Evolutionary conservation across 2,888 invertebrate species (phyloP).

Genomic region (Dolichopus griseipennis): DNA sequence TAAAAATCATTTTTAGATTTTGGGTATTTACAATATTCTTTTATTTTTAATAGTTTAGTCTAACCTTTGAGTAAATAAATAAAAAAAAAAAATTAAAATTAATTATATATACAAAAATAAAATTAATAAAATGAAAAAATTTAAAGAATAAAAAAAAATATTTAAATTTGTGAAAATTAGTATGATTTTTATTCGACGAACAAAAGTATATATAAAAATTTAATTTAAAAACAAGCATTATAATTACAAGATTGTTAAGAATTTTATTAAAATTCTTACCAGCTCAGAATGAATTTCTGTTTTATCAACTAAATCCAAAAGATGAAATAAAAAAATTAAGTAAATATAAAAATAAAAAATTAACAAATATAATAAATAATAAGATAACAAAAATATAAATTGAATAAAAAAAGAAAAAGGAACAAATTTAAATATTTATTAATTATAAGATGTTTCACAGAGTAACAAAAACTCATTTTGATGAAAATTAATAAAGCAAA

Average conservation of each 20-base stretch:
- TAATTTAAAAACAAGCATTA: neutral
- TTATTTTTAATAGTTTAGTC: conserved; percentile 2
- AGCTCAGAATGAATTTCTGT: neutral
- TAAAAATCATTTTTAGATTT: neutral
- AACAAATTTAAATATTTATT: conserved; percentile 16
- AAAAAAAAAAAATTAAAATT: neutral
- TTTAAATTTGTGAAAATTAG: neutral
- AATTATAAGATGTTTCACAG: conserved; percentile 20
- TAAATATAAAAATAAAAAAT: neutral
- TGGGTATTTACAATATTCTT: neutral
- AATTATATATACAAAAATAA: neutral
- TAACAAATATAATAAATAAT: conserved; percentile 13
- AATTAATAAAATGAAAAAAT: too few species aligned
- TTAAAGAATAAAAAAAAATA: neutral
- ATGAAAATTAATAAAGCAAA: conserved; percentile 7
- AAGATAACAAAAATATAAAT: conserved; percentile 11
- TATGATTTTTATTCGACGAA: neutral
- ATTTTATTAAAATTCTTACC: neutral
- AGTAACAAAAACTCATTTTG: conserved; percentile 12
- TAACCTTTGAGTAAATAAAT: neutral
- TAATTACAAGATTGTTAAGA: too few species aligned
- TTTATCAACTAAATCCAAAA: neutral
- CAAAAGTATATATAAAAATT: neutral
- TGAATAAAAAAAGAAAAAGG: neutral
- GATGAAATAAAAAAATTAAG: too few species aligned